phyloP scores from a whole-genome alignment of 2,113 vertebrate species.

The Tychaedon coryphoeus region DNA sequence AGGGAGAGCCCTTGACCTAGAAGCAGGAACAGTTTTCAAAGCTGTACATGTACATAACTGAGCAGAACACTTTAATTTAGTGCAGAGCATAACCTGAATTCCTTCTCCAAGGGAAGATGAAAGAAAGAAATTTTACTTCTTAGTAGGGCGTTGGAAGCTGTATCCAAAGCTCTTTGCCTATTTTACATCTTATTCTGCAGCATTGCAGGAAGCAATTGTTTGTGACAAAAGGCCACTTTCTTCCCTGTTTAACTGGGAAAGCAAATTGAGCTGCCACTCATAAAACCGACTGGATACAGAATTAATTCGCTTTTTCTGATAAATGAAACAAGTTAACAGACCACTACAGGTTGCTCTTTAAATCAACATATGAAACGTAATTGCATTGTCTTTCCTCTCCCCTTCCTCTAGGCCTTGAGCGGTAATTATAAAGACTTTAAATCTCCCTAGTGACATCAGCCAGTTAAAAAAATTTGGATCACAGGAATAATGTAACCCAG shows the following conservation, averaged over 20 bases:
- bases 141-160: slow-evolving; percentile 44
- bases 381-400: slow-evolving; percentile 36
- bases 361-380: slow-evolving; percentile 53
- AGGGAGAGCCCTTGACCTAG: slow-evolving; percentile 80
- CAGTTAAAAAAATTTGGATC: slow-evolving; percentile 73
- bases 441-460: slow-evolving; percentile 71
- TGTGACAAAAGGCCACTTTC: slow-evolving; percentile 56
- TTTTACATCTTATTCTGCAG: slow-evolving; percentile 53
- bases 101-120: slow-evolving; percentile 60
- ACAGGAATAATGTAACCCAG: slow-evolving; percentile 51
- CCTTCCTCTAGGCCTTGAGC: slow-evolving; percentile 43
- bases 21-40: slow-evolving; percentile 70
- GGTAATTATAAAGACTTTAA: slow-evolving; percentile 70
- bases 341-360: slow-evolving; percentile 23
- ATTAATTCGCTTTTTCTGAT: slow-evolving; percentile 51
- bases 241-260: slow-evolving; percentile 34
- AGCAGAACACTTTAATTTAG: slow-evolving; percentile 60
- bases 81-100: slow-evolving; percentile 62
- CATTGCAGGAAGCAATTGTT: slow-evolving; percentile 59
- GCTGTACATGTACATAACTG: slow-evolving; percentile 39
- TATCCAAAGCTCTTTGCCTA: slow-evolving; percentile 37
- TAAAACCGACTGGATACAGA: slow-evolving; percentile 47
- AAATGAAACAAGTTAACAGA: slow-evolving; percentile 39
- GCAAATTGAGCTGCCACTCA: slow-evolving; percentile 60
- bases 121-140: slow-evolving; percentile 57